Evolutionary conservation across 2,113 vertebrate genomes (phyloP).

Genomic region (Suricata suricatta): DNA sequence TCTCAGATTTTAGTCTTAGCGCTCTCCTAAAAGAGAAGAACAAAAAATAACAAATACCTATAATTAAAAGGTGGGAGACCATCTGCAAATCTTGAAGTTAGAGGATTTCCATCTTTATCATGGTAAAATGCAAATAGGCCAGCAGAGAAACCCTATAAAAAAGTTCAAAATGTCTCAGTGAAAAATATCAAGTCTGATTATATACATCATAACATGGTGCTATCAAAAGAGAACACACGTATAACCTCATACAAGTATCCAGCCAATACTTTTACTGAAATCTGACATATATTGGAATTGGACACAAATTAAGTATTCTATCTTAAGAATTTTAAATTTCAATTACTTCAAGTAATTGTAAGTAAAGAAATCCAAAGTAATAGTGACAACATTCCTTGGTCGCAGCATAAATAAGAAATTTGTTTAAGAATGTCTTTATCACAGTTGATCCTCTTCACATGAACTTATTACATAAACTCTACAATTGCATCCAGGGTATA

Average conservation of each 20-base stretch:
- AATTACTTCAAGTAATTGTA: conserved; percentile 11
- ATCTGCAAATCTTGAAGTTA: conserved; percentile 93
- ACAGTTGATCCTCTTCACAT: neutral
- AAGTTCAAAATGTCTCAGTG: conserved; percentile 56
- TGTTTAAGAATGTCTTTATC: neutral
- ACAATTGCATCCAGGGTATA: neutral
- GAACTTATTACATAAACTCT: neutral
- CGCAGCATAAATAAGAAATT: neutral
- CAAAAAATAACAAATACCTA: conserved; percentile 85
- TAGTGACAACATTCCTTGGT: neutral
- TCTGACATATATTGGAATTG: neutral
- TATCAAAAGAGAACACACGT: neutral
- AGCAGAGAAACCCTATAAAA: conserved; percentile 95
- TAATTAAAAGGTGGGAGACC: conserved; percentile 96
- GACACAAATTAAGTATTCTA: neutral
- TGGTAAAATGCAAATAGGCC: conserved; percentile 98
- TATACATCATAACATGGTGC: neutral
- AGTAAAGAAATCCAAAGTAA: neutral
- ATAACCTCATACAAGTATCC: neutral
- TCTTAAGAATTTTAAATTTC: conserved; percentile 20
- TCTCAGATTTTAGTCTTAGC: neutral
- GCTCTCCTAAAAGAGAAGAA: neutral
- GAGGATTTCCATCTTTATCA: conserved; percentile 93
- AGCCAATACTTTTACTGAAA: neutral
- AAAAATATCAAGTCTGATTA: neutral